phyloP scores from a whole-genome alignment of 1,140 invertebrate genomes.

The Acromyrmex charruanus region DNA sequence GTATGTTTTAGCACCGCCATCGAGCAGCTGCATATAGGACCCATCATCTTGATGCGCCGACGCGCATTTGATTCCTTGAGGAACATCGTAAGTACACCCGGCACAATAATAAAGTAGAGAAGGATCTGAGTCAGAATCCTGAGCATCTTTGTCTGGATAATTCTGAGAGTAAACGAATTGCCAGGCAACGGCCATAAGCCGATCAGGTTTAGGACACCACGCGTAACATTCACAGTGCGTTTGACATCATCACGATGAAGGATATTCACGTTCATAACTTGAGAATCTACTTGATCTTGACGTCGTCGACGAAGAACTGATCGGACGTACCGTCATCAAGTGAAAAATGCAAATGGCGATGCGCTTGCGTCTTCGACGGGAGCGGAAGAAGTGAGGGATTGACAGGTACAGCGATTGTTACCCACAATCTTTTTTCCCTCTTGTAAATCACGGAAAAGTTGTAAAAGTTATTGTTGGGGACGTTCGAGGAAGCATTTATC shows the following conservation, averaged over 20 bases:
- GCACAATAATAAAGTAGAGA: conserved; percentile 21
- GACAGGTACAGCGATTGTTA: background rate
- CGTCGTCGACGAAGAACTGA: background rate
- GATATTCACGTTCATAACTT: background rate
- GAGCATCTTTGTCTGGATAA: background rate
- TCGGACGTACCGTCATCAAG: background rate
- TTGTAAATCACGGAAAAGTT: conserved; percentile 18
- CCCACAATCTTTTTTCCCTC: background rate
- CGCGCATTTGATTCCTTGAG: background rate
- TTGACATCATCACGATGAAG: background rate
- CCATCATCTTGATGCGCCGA: conserved; percentile 72
- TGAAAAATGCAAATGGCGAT: background rate
- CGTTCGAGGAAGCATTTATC: background rate
- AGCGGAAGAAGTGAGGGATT: conserved; percentile 26
- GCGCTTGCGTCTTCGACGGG: conserved; percentile 43
- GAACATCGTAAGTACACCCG: conserved; percentile 29
- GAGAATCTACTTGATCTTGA: background rate
- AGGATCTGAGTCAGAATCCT: background rate
- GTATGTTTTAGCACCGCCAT: conserved; percentile 76
- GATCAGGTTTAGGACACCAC: conserved; percentile 12
- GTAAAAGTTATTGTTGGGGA: background rate
- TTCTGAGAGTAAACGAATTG: background rate
- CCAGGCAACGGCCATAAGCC: conserved; percentile 37
- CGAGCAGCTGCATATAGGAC: conserved; percentile 75
- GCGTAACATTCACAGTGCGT: conserved; percentile 15